Base-by-base conservation (phyloP, 2,113 vertebrate genomes). In the Channa argus region DNA sequence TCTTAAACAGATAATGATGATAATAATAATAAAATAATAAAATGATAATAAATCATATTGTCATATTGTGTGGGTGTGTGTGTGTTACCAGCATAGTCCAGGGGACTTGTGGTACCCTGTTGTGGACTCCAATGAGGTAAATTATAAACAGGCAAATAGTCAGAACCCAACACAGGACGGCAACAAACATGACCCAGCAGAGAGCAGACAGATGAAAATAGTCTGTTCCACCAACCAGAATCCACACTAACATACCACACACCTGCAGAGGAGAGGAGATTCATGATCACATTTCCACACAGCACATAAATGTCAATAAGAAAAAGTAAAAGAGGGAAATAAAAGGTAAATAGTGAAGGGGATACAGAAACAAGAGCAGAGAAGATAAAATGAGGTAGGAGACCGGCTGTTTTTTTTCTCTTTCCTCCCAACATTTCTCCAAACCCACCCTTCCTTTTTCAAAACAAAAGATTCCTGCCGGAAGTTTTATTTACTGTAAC, bases 151-250 rank as follows among this genome's bases (percentile, higher is more conserved):
- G 95, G 90, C 95, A 94, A 75, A 96, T 58, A 0, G 97, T 96
- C 74, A 97, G 93, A 74, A 97, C 92, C 97, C 97, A 99, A 86
- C 94, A 97, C 70, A 95, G 92, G 37, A 98, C 92, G 60, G 96
- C 92, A 39, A 97, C 94, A 82, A 97, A 98, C 96, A 98, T 97
- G 81, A 97, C 96, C 95, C 96, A 98, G 90, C 95, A 95, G 0
- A 98, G 95, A 0, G 94, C 94, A 61, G 96, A 89, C 49, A 95
- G 93, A 0, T 89, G 91, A 54, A 95, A 95, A 84, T 98, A 98
- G 39, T 98, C 95, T 0, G 97, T 97, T 37, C 97, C 96, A 2
- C 95, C 96, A 0, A 99, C 91, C 52, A 98, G 92, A 4, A 96
- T 96, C 97, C 97, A 98, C n/a, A 98, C 96, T 83, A 98, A 90